These are phyloP conservation scores for Pyrrhia umbra DNA, from an alignment of 2,888 invertebrate genomes.

Conservation along the genomic window DNA sequence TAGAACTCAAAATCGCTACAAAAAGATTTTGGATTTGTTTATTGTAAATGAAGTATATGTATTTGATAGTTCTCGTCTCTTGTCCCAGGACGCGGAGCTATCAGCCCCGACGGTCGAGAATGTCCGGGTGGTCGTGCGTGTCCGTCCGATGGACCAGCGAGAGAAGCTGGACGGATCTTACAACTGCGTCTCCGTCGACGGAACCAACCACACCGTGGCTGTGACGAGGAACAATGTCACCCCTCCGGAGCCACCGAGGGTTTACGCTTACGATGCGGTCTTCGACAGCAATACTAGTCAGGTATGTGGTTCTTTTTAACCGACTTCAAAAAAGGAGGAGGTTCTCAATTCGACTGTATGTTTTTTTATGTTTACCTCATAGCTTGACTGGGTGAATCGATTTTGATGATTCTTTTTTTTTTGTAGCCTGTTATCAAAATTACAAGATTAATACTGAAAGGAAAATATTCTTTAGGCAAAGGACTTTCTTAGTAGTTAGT, in stretches of 20 bases:
- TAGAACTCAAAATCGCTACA: too few species aligned
- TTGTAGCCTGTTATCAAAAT: too few species aligned
- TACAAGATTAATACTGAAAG: too few species aligned
- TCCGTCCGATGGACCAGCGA: constrained; percentile 97
- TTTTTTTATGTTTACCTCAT: too few species aligned
- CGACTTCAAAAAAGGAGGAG: constrained; percentile 1
- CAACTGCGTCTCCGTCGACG: constrained; percentile 94
- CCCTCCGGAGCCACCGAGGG: constrained; percentile 94
- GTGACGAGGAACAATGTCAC: constrained; percentile 93
- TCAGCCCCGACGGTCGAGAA: constrained; percentile 94
- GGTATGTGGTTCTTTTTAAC: constrained; percentile 81
- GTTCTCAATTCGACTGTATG: too few species aligned
- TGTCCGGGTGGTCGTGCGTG: constrained; percentile 98
- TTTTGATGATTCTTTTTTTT: too few species aligned
- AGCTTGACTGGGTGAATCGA: too few species aligned
- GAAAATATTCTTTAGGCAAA: too few species aligned
- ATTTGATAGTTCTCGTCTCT: too few species aligned
- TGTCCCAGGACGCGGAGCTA: constrained; percentile 84
- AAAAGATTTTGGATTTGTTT: too few species aligned
- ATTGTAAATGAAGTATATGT: too few species aligned
- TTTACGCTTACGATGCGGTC: constrained; percentile 98
- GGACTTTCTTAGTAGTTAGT: too few species aligned
- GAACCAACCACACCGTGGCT: constrained; percentile 94
- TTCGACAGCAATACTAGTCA: constrained; percentile 96
- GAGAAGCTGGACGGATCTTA: constrained; percentile 94